These are phyloP conservation scores for Apocrypta bakeri DNA, from an alignment of 1,140 invertebrate species.

Conservation along the genomic window DNA sequence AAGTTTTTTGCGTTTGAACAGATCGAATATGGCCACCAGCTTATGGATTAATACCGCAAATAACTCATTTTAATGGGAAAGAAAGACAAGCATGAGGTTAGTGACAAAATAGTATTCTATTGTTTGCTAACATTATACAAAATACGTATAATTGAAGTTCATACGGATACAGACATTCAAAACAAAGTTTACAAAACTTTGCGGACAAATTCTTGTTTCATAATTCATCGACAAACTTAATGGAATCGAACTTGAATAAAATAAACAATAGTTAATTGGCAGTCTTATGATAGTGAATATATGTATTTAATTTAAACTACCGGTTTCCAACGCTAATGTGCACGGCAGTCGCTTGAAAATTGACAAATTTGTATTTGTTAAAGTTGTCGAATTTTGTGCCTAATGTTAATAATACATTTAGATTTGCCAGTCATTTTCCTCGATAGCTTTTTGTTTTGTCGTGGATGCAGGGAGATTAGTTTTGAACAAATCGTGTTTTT, in stretches of 20 bases:
- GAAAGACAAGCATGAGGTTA: not conserved
- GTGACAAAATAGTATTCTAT: not conserved
- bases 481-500: too few relatives aligned
- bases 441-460: too few relatives aligned
- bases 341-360: conserved; percentile 5
- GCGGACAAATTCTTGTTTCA: too few relatives aligned
- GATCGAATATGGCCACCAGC: conserved; percentile 62
- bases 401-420: conserved; percentile 52
- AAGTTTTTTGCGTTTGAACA: conserved; percentile 46
- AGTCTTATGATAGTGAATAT: not conserved
- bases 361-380: not conserved
- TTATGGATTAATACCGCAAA: conserved; percentile 52
- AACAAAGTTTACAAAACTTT: not conserved
- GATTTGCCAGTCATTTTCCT: too few relatives aligned
- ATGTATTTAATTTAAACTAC: not conserved
- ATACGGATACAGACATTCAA: not conserved
- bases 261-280: not conserved
- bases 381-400: conserved; percentile 20
- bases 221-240: too few relatives aligned
- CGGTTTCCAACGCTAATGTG: conserved; percentile 2
- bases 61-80: not conserved
- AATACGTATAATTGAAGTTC: not conserved
- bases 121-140: not conserved
- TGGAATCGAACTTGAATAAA: not conserved
- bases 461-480: too few relatives aligned